phyloP scores from a whole-genome alignment of 1,140 invertebrate species.

The Matsumurasca onukii region DNA sequence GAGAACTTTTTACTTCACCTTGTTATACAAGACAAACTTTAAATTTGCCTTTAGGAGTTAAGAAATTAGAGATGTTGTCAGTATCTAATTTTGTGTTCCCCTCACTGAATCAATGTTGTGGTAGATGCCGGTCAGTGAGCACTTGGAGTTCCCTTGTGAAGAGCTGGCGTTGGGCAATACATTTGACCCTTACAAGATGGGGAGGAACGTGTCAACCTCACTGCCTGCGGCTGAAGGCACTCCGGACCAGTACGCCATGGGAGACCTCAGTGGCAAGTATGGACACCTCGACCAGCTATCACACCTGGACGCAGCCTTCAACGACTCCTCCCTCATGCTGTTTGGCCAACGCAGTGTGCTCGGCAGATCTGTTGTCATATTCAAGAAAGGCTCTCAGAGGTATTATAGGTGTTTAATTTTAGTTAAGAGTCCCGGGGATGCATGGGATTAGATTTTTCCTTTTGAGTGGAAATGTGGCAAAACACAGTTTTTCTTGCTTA shows the following conservation, averaged over 20 bases:
- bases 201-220: neutral
- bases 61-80: no score
- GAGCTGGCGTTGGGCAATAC: conserved; percentile 73
- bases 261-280: conserved; percentile 89
- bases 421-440: neutral
- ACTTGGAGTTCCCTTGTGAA: conserved; percentile 87
- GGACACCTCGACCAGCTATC: conserved; percentile 65
- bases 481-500: no score
- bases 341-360: conserved; percentile 82
- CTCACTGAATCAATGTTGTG: no score
- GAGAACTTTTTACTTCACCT: no score
- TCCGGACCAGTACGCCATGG: conserved; percentile 84
- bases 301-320: conserved; percentile 55
- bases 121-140: conserved; percentile 74
- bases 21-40: no score
- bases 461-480: no score
- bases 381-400: conserved; percentile 64
- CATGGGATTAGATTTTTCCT: no score
- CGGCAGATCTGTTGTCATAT: conserved; percentile 85
- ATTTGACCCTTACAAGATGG: conserved; percentile 68
- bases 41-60: no score
- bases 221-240: conserved; percentile 53
- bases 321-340: conserved; percentile 81
- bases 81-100: no score
- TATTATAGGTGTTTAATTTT: conserved; percentile 32